Evolutionary conservation across 2,888 invertebrate species (phyloP), one percentile per base, ranked within the genome.

Genomic region (Linyphia triangularis): DNA sequence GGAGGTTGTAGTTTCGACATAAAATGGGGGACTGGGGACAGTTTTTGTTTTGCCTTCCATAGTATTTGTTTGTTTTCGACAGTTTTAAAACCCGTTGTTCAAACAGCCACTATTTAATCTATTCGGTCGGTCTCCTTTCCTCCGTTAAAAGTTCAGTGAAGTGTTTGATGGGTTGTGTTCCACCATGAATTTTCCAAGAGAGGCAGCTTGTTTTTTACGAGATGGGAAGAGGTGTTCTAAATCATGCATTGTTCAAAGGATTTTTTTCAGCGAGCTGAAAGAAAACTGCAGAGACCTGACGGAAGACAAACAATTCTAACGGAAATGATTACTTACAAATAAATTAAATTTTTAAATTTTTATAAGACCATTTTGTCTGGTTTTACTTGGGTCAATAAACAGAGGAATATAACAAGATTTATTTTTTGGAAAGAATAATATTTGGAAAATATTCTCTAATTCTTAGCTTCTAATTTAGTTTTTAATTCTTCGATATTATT

Each of bases 51-150:
- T 40, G 37, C 63, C 28, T 63, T 63, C 26, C 37, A 22, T 22
- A 28, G 67, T 13, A 40, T 67, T n/a, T 37, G 77, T 61, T 65
- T 67, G 78, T 78, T 78, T 78, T 78, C 51, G 19, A 43, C 65
- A 43, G 65, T 78, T 78, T 77, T 77, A 77, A 77, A 77, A 59
- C 33, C 63, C 77, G 61, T 77, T 77, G 77, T 77, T 61, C 24
- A 33, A 37, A 77, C 61, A 63, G 40, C 61, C n/a, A 13, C 61
- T 61, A 77, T 77, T 77, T 77, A 77, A 77, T 77, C 77, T 77
- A 37, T 24, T 22, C 16, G 37, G 77, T 63, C 3, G 24, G 37
- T 6, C 30, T 22, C 37, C 61, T 63, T 70, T 63, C 16, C 51
- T 16, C 13, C 51, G 5, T n/a, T 51, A 51, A 51, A 63, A 73